Evolutionary conservation across 2,888 invertebrate genomes (phyloP).

Genomic region (Dendrolimus houi): DNA sequence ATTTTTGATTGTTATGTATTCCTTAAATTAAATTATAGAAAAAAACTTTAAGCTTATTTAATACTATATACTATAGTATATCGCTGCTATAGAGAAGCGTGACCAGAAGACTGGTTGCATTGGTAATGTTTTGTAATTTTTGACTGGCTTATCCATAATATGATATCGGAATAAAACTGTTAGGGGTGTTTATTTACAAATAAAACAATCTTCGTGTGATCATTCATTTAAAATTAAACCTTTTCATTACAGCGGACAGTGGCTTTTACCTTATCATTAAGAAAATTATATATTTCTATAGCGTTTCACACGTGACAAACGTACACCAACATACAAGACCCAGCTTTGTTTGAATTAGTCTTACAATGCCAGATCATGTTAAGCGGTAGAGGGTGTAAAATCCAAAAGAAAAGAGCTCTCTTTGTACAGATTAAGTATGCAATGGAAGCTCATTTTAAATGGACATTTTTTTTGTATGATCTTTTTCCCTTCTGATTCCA

Average conservation of each 20-base stretch:
- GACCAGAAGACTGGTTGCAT: too few relatives aligned
- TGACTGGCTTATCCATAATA: background rate
- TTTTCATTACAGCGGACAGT: background rate
- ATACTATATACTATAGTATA: too few relatives aligned
- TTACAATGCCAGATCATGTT: conserved; percentile 4
- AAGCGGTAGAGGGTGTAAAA: background rate
- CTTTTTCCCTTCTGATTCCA: conserved; percentile 20
- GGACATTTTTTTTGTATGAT: background rate
- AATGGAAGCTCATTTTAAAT: background rate
- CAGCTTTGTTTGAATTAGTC: background rate
- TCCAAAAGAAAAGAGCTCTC: background rate
- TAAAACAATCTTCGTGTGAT: background rate
- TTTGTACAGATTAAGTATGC: background rate
- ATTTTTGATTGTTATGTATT: too few relatives aligned
- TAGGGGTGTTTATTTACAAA: conserved; percentile 4
- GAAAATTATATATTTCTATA: background rate
- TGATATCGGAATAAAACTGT: background rate
- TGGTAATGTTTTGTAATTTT: too few relatives aligned
- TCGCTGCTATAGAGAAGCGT: too few relatives aligned
- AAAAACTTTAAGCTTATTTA: too few relatives aligned
- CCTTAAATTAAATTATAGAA: too few relatives aligned
- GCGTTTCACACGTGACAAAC: conserved; percentile 12
- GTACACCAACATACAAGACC: background rate
- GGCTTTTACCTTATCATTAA: background rate
- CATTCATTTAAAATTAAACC: background rate